Conservation (phyloP, 2,888 invertebrate species). For the Tachina grossa region DNA sequence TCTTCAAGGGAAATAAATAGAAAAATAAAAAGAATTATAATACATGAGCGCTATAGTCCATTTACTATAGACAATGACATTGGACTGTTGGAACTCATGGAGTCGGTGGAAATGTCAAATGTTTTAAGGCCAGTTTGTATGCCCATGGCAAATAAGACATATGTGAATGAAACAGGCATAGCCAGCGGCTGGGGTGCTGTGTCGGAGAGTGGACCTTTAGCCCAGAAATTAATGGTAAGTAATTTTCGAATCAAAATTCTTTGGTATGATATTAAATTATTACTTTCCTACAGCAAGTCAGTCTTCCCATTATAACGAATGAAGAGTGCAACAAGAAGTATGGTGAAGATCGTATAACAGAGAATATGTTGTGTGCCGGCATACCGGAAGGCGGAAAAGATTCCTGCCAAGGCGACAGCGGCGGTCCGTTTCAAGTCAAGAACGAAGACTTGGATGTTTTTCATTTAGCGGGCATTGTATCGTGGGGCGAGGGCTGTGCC, state of each 20-base stretch:
- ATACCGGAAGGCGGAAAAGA: conserved; percentile 79
- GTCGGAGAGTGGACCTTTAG: conserved; percentile 87
- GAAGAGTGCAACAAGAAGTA: conserved; percentile 82
- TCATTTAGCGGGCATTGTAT: conserved; percentile 87
- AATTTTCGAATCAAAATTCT: too few species aligned
- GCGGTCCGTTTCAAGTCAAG: conserved; percentile 80
- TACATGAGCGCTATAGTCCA: conserved; percentile 87
- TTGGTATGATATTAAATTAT: too few species aligned
- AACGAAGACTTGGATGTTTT: conserved; percentile 69
- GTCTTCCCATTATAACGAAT: conserved; percentile 87
- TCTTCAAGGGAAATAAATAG: conserved; percentile 35
- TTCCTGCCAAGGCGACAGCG: conserved; percentile 82
- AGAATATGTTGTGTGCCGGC: conserved; percentile 82
- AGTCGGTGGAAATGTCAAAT: conserved; percentile 84
- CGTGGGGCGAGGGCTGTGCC: conserved; percentile 83
- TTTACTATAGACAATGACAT: conserved; percentile 92
- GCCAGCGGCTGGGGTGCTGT: conserved; percentile 89
- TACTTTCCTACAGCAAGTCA: conserved; percentile 86
- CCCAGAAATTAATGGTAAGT: conserved; percentile 84
- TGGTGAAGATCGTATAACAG: conserved; percentile 78
- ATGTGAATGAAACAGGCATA: conserved; percentile 83
- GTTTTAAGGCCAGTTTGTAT: conserved; percentile 90
- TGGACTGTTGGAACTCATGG: conserved; percentile 88
- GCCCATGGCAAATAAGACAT: conserved; percentile 83
- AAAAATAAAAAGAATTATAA: conserved; percentile 81